Base-by-base conservation (phyloP, 2,797 vertebrate species). In the Alcedo quadribrachys region DNA sequence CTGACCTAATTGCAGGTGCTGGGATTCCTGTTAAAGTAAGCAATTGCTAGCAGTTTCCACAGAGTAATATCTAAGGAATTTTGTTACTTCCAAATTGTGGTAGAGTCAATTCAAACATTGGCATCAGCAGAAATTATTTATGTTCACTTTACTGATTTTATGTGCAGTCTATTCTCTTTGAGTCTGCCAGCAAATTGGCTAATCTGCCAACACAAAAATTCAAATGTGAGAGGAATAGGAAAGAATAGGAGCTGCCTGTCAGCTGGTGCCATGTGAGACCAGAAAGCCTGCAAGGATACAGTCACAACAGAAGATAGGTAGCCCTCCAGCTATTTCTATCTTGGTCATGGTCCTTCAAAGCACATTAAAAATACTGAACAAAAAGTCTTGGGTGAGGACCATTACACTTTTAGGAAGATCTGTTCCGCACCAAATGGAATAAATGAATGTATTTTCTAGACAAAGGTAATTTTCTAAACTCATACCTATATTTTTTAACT, bases 1-100 rank as follows among this genome's bases (percentile, higher is more conserved):
- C 78, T 95, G 92, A 96, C 90, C 93, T 87, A 88, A 87, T 92
- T 95, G 86, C 89, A 92, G 85, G 57, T 93, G 79, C 71, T 68
- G 46, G 68, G 30, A 48, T 70, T 79, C 53, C 66, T 81, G 15
- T 69, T 86, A 30, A 70, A 92, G 65, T 78, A 81, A 92, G 91
- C 92, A 89, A 65, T 62, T 87, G 61, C 57, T 35, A 71, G 28
- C 27, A 37, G 45, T 68, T 96, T 91, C 54, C 61, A 74, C 42
- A 54, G 16, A 81, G 58, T 4, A 75, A 28, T 67, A 81, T 15
- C 67, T 58, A 75, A 90, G 68, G 71, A 79, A 77, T 86, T 90
- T 84, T 61, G 18, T 77, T 71, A 70, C 80, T 90, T 91, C 65
- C 43, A 87, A 12, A 55, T 55, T 54, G 50, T 65, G 16, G 24